Conservation (phyloP, 2,797 vertebrate genomes). For the Pristis pectinata region DNA sequence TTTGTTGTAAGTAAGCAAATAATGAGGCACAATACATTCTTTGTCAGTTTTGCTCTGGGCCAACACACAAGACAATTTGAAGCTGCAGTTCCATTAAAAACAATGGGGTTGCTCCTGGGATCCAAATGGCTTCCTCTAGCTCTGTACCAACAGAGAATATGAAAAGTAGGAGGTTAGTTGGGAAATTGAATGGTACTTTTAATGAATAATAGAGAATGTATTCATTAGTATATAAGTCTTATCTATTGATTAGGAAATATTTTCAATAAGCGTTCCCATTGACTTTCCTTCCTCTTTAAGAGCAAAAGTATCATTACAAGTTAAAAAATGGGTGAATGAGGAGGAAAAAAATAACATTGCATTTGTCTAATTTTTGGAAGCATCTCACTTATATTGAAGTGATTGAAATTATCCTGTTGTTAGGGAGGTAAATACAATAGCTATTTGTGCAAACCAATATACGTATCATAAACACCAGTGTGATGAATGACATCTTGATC, state of each 20-base stretch:
- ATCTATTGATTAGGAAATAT: neutral
- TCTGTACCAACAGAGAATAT: neutral
- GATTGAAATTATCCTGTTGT: neutral
- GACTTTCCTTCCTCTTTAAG: neutral
- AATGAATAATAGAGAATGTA: neutral
- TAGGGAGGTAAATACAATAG: neutral
- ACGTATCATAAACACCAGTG: neutral
- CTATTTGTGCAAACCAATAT: neutral
- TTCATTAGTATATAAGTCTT: neutral
- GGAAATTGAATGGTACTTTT: neutral
- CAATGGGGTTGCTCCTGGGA: neutral
- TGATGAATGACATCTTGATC: neutral
- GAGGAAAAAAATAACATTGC: neutral
- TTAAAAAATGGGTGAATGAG: neutral
- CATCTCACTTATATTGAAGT: neutral
- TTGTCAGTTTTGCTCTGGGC: neutral
- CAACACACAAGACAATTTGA: neutral
- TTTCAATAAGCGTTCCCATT: neutral
- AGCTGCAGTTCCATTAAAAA: neutral
- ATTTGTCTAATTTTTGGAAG: neutral
- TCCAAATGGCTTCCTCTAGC: neutral
- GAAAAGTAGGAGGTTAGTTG: neutral
- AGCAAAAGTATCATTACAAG: neutral
- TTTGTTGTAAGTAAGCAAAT: neutral
- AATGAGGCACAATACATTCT: neutral